phyloP scores from a whole-genome alignment of 2,113 vertebrate species.

The Coturnix japonica region DNA sequence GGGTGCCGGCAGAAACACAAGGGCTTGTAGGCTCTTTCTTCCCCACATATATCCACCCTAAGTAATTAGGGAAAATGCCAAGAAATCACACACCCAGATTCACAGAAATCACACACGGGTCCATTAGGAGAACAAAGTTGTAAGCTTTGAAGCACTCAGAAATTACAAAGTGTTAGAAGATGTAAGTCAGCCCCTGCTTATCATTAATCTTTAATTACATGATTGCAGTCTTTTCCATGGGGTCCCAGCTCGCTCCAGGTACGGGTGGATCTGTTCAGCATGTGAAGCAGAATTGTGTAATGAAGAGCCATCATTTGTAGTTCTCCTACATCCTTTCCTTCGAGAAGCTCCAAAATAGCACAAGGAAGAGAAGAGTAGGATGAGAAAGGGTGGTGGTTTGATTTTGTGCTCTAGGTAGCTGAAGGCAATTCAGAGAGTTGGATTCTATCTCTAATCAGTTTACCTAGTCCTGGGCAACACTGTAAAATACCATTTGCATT shows the following conservation, averaged over 20 bases:
- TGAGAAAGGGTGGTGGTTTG: background rate
- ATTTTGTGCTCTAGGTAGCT: background rate
- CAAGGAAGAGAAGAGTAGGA: background rate
- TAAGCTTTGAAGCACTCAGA: background rate
- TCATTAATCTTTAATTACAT: background rate
- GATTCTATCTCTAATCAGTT: background rate
- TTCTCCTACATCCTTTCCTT: background rate
- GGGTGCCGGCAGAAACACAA: background rate
- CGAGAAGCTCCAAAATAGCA: background rate
- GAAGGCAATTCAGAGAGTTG: background rate
- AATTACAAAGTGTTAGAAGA: background rate
- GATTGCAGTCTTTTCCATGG: background rate
- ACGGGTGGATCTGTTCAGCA: background rate
- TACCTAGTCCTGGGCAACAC: background rate
- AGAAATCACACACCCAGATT: background rate
- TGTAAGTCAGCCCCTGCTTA: background rate
- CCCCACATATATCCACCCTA: background rate
- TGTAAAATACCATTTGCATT: slow-evolving; percentile 21
- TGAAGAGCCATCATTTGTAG: background rate
- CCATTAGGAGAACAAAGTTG: background rate
- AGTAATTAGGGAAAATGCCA: background rate
- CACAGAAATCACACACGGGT: background rate
- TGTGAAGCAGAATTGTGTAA: background rate
- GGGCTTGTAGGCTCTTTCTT: background rate
- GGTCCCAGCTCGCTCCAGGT: background rate